Conservation (phyloP, 2,113 vertebrate genomes). For the Barnardius zonarius region DNA sequence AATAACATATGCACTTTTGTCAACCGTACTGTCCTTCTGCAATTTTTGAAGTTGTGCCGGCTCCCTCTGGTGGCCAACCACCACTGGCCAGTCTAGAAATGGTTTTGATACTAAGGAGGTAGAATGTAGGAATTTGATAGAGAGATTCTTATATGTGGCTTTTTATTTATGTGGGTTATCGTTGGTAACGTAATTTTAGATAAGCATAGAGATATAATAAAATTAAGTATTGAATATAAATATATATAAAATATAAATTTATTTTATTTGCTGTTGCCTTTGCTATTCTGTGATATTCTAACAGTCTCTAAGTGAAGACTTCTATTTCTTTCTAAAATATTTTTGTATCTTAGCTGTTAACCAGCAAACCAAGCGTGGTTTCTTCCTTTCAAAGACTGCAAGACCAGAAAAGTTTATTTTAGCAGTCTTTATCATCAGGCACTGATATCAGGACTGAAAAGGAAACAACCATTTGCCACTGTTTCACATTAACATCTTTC, state of each 20-base stretch:
- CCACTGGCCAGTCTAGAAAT: neutral
- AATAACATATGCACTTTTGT: neutral
- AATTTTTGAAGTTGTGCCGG: neutral
- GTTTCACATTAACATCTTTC: neutral
- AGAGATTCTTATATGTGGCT: neutral
- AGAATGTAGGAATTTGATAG: neutral
- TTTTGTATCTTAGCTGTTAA: neutral
- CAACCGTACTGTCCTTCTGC: neutral
- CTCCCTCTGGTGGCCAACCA: slow-evolving; percentile 43
- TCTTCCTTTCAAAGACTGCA: neutral
- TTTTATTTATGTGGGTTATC: neutral
- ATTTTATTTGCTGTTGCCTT: neutral
- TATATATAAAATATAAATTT: neutral
- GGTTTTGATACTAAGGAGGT: neutral
- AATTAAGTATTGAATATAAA: neutral
- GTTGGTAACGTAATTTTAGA: neutral
- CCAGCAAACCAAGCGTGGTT: neutral
- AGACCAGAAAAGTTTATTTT: neutral
- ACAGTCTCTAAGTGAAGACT: neutral
- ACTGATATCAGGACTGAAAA: neutral
- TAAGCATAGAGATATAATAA: neutral
- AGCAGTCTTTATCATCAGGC: neutral
- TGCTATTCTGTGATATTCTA: neutral
- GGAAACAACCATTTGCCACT: neutral
- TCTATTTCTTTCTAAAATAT: neutral